Evolutionary conservation across 2,797 vertebrate species (phyloP).

Genomic region (Saxicola maurus): DNA sequence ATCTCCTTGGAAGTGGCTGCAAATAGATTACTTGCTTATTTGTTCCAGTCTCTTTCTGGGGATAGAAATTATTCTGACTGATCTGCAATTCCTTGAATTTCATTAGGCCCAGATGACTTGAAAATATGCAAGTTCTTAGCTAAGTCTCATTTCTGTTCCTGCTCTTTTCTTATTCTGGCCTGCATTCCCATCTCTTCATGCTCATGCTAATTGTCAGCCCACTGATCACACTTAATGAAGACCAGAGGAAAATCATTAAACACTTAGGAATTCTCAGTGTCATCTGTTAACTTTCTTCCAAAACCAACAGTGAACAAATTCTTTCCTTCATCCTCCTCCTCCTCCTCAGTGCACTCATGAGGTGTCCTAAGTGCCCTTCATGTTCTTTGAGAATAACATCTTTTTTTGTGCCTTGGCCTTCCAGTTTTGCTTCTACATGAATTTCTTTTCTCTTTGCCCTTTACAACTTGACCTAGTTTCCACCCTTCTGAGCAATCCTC

Average conservation of each 20-base stretch:
- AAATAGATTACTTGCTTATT: conserved; percentile 49
- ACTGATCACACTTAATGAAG: neutral
- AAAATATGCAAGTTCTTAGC: neutral
- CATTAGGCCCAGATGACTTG: neutral
- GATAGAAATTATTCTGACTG: conserved; percentile 34
- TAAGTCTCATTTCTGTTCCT: neutral
- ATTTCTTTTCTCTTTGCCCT: conserved; percentile 38
- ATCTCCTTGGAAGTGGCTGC: conserved; percentile 8
- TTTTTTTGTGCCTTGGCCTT: conserved; percentile 1
- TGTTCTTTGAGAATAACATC: neutral
- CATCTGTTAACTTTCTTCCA: neutral
- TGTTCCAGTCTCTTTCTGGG: conserved; percentile 46
- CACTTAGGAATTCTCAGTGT: neutral
- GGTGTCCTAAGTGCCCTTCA: neutral
- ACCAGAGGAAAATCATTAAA: neutral
- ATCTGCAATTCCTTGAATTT: conserved; percentile 30
- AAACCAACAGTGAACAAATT: neutral
- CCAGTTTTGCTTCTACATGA: conserved; percentile 7
- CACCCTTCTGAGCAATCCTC: conserved; percentile 48
- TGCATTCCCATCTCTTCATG: neutral
- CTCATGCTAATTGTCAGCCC: neutral
- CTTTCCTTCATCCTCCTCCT: neutral
- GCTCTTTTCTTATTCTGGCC: neutral
- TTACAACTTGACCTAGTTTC: conserved; percentile 58
- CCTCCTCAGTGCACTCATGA: neutral